Conservation (phyloP, 2,113 vertebrate species). For the Anoplopoma fimbria region DNA sequence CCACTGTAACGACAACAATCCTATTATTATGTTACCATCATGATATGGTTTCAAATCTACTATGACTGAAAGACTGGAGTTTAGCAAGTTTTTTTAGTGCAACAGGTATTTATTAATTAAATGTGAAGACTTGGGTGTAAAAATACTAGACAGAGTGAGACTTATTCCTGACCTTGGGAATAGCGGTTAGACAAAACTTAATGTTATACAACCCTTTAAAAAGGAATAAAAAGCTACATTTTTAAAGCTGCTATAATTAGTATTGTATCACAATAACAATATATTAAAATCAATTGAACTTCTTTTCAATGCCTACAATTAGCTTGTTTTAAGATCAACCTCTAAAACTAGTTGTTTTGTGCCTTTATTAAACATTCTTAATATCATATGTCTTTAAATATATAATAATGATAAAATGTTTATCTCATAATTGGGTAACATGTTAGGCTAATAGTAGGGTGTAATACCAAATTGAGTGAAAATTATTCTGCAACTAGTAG, state of each 20-base stretch:
- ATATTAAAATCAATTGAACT: neutral
- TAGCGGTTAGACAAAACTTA: neutral
- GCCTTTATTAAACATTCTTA: neutral
- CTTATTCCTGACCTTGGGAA: neutral
- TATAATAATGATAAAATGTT: neutral
- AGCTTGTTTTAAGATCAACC: neutral
- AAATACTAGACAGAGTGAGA: neutral
- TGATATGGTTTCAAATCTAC: neutral
- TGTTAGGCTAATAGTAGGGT: neutral
- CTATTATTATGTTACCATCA: neutral
- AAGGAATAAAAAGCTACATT: neutral
- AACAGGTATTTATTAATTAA: neutral
- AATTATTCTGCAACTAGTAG: neutral
- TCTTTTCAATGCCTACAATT: neutral
- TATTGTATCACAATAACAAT: neutral
- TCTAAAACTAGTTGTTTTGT: neutral
- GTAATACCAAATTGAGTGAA: neutral
- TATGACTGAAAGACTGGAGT: neutral
- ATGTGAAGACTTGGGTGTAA: neutral
- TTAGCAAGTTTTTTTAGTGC: neutral
- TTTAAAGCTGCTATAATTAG: neutral
- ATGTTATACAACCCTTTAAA: neutral
- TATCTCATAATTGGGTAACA: neutral
- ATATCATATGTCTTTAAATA: neutral
- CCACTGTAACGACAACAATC: neutral